A percentile compares a stretch with the other conserved stretches of the same genome.
These are phyloP conservation scores for Abramis brama DNA, from an alignment of 2,113 vertebrate genomes.

Conservation along the genomic window DNA sequence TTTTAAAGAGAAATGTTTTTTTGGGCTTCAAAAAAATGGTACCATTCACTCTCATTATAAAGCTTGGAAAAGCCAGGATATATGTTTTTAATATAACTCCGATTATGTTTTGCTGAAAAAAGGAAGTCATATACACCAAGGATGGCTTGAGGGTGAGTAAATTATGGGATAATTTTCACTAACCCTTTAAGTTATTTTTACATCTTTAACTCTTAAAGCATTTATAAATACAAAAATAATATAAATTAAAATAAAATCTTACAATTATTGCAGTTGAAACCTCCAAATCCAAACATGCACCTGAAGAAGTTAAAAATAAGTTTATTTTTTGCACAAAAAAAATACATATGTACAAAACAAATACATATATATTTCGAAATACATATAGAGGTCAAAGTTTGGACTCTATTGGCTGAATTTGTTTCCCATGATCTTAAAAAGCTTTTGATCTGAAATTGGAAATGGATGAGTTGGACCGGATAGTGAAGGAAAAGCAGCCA, in stretches of 20 bases:
- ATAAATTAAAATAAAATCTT: slow-evolving; percentile 67
- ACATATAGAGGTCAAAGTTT: not conserved
- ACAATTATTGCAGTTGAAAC: slow-evolving; percentile 97
- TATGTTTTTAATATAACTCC: too few species aligned
- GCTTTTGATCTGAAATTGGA: not conserved
- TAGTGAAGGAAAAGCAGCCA: not conserved
- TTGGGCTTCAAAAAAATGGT: too few species aligned
- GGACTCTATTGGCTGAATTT: not conserved
- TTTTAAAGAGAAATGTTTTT: too few species aligned
- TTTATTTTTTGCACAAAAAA: not conserved
- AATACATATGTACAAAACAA: not conserved
- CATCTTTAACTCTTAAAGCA: too few species aligned
- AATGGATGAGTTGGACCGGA: slow-evolving; percentile 1
- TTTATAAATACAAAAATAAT: not conserved
- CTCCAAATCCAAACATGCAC: slow-evolving; percentile 93
- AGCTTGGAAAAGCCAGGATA: too few species aligned
- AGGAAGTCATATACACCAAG: too few species aligned
- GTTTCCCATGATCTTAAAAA: not conserved
- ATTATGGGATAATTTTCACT: too few species aligned
- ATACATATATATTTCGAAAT: too few species aligned
- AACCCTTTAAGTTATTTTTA: too few species aligned
- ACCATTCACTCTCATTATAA: too few species aligned
- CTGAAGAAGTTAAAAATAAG: slow-evolving; percentile 71
- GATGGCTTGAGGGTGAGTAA: too few species aligned
- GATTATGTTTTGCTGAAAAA: too few species aligned